phyloP scores from a whole-genome alignment of 2,888 invertebrate genomes.

The Drosophila maculinotata region DNA sequence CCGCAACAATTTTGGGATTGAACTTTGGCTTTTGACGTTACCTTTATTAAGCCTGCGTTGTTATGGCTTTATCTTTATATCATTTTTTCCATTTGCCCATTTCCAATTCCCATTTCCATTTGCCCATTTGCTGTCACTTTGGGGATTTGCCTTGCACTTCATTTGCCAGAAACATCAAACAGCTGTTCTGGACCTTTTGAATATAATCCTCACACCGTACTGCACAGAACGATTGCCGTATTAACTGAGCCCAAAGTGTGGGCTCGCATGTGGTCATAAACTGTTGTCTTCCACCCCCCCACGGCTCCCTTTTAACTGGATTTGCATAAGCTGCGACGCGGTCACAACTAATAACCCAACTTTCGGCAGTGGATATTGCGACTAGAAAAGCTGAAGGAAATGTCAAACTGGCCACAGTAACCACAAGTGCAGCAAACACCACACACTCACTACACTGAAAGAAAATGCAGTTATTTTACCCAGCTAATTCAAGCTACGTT shows the following conservation, averaged over 20 bases:
- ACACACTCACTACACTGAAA: neutral
- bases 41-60: constrained; percentile 1
- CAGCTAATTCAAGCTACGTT: too few species aligned
- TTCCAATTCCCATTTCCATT: too few species aligned
- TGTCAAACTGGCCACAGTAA: constrained; percentile 14
- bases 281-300: too few species aligned
- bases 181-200: constrained; percentile 1
- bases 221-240: constrained; percentile 27
- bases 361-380: constrained; percentile 37
- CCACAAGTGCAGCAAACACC: constrained; percentile 32
- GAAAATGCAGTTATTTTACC: too few species aligned
- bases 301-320: constrained; percentile 13
- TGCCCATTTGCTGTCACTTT: constrained; percentile 7
- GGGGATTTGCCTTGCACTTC: constrained; percentile 3
- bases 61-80: neutral
- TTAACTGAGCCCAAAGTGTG: constrained; percentile 17
- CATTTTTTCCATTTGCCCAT: neutral
- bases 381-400: too few species aligned
- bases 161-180: constrained; percentile 33
- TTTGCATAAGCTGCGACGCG: constrained; percentile 50
- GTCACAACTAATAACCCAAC: constrained; percentile 62
- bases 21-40: neutral
- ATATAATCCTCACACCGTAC: constrained; percentile 21
- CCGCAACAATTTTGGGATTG: constrained; percentile 4
- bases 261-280: too few species aligned